Evolutionary conservation across 1,140 invertebrate species (phyloP), one percentile per base, ranked within the genome.

Genomic region (Pinna nobilis): DNA sequence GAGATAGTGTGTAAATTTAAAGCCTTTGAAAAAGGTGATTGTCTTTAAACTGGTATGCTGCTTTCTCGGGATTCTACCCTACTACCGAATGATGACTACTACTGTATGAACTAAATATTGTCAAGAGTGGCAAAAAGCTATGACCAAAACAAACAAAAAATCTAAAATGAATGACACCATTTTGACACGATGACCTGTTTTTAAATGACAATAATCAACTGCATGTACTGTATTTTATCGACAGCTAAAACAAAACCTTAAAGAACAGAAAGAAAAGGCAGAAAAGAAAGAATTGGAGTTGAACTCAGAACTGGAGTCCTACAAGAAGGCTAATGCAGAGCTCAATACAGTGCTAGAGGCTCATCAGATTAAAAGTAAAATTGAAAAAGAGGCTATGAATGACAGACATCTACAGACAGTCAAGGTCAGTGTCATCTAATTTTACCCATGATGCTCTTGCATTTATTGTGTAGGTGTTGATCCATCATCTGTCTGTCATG

Each of bases 341-440:
- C 64, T 85, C 15, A 74, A 76, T 44, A 55, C 72, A 33, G 74
- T 79, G 25, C 66, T 85, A n/a, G 77, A 83, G 49, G 76, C 82
- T 33, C 74, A 81, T 23, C 75, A 82, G 30, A 66, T 83, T 3
- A 79, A 80, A 30, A 80, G 77, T 61, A 74, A 76, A 49, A 77
- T 82, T 9, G 80, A 85, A 30, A 77, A 75, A 47, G 79, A 85
- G 35, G 74, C 73, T 13, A 41, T 82, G 59, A 78, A 73, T 60
- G 77, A 82, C 57, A 71, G 78, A 5, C 83, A 84, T 68, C 59
- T 75, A 28, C 79, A 82, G 59, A 83, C 83, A 15, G 66, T 84
- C 20, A 79, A 80, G 76, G 82, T 82, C 57, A 44, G 66, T 51
- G 60, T n/a, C n/a, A n/a, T n/a, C n/a, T n/a, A n/a, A n/a, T n/a